These are phyloP conservation scores for Zygaena filipendulae DNA, from an alignment of 2,888 invertebrate genomes.

Conservation along the genomic window DNA sequence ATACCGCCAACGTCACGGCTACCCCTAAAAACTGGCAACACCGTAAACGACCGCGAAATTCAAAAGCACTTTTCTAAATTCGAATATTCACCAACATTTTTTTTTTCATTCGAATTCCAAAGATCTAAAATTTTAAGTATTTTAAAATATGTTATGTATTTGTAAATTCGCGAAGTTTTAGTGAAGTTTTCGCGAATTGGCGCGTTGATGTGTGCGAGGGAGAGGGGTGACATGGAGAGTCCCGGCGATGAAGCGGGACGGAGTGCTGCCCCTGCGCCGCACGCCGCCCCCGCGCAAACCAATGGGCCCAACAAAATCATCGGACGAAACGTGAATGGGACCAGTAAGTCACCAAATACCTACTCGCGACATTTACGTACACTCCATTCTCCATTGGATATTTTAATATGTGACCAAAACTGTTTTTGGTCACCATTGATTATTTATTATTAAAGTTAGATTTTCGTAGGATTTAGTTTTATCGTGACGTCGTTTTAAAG, in stretches of 20 bases:
- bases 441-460: no score
- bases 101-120: slow-evolving; percentile 1
- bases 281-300: slow-evolving; percentile 53
- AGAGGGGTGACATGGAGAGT: slow-evolving; percentile 58
- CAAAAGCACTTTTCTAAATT: slow-evolving; percentile 7
- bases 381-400: no score
- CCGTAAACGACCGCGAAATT: slow-evolving; percentile 11
- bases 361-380: no score
- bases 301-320: slow-evolving; percentile 72
- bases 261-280: slow-evolving; percentile 43
- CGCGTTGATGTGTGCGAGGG: slow-evolving; percentile 62
- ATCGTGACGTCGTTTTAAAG: no score
- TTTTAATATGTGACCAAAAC: no score
- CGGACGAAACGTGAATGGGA: slow-evolving; percentile 73
- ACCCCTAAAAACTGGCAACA: slow-evolving; percentile 6
- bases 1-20: slow-evolving; percentile 37
- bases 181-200: slow-evolving; percentile 51
- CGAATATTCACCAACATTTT: slow-evolving; percentile 2
- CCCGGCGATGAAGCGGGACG: slow-evolving; percentile 62
- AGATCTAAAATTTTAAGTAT: slow-evolving; percentile 12
- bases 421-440: no score
- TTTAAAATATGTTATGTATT: slow-evolving; percentile 5
- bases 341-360: slow-evolving; percentile 62
- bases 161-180: slow-evolving; percentile 30
- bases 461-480: no score